A percentile compares a stretch with the other conserved stretches of the same genome.
Evolutionary conservation across 2,888 invertebrate species (phyloP).

Genomic region (Calameuta pallipes): DNA sequence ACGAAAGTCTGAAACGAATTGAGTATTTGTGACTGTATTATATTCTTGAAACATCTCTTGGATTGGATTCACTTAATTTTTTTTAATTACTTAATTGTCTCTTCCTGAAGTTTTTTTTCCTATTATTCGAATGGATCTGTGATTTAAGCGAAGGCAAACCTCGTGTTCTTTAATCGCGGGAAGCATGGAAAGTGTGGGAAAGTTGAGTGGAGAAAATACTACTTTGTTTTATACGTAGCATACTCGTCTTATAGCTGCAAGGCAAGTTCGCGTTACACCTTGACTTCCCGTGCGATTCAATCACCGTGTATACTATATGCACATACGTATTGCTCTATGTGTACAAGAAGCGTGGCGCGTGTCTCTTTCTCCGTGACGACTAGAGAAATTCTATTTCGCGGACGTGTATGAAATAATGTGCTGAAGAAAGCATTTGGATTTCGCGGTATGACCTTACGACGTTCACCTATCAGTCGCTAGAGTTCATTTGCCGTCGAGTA

Average conservation of each 20-base stretch:
- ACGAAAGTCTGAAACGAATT: background rate
- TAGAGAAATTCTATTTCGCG: slow-evolving; percentile 37
- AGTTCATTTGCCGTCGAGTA: background rate
- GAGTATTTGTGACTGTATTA: background rate
- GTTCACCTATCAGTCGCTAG: background rate
- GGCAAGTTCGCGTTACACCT: slow-evolving; percentile 19
- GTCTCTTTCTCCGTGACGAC: slow-evolving; percentile 18
- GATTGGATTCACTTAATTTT: background rate
- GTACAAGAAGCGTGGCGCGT: slow-evolving; percentile 6
- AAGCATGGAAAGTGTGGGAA: slow-evolving; percentile 64
- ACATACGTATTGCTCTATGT: slow-evolving; percentile 8
- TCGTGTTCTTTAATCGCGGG: slow-evolving; percentile 3
- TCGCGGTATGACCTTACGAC: background rate
- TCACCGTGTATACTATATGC: slow-evolving; percentile 6
- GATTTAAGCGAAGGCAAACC: background rate
- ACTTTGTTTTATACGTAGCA: slow-evolving; percentile 36
- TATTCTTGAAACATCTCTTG: background rate
- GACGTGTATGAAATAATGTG: slow-evolving; percentile 36
- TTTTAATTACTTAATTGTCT: background rate
- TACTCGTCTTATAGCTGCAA: slow-evolving; percentile 1
- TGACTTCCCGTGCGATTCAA: slow-evolving; percentile 16
- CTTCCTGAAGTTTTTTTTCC: background rate
- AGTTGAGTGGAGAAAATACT: slow-evolving; percentile 60
- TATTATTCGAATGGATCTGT: background rate
- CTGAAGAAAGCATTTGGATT: slow-evolving; percentile 34